Conservation (phyloP, 2,113 vertebrate species). For the Psilopsiagon aymara region DNA sequence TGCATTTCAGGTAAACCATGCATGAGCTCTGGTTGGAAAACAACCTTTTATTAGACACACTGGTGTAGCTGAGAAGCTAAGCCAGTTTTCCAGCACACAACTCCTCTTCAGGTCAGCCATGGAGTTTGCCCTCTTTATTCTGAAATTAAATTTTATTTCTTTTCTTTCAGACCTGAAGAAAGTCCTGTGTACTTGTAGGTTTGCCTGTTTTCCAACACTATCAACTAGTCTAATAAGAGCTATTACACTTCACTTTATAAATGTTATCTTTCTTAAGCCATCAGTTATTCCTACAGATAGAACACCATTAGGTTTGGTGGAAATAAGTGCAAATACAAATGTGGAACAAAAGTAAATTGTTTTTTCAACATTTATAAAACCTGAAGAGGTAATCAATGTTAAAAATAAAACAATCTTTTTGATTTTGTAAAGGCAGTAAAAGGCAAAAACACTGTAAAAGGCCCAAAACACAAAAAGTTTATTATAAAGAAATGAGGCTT, state of each 20-base stretch:
- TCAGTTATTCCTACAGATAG: not conserved
- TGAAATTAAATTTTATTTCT: not conserved
- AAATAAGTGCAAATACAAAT: not conserved
- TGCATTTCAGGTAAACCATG: not conserved
- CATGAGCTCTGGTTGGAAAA: not conserved
- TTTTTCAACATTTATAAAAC: not conserved
- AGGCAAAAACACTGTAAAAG: not conserved
- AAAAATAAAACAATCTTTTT: not conserved
- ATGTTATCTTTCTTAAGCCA: not conserved
- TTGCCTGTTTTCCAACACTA: not conserved
- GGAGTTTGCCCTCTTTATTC: not conserved
- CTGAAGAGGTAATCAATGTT: not conserved
- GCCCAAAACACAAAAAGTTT: not conserved
- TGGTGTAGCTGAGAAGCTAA: not conserved
- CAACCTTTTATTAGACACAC: not conserved
- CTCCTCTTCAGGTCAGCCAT: not conserved
- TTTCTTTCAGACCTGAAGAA: not conserved
- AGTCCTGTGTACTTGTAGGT: not conserved
- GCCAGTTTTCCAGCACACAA: not conserved
- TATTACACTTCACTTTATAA: not conserved
- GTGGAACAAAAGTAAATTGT: not conserved
- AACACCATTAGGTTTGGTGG: not conserved
- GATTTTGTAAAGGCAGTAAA: not conserved
- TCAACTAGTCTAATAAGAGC: not conserved
- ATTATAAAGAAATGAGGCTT: conserved; percentile 6